Base-by-base conservation (phyloP, 1,140 invertebrate genomes). In the Pseudoatta argentina region DNA sequence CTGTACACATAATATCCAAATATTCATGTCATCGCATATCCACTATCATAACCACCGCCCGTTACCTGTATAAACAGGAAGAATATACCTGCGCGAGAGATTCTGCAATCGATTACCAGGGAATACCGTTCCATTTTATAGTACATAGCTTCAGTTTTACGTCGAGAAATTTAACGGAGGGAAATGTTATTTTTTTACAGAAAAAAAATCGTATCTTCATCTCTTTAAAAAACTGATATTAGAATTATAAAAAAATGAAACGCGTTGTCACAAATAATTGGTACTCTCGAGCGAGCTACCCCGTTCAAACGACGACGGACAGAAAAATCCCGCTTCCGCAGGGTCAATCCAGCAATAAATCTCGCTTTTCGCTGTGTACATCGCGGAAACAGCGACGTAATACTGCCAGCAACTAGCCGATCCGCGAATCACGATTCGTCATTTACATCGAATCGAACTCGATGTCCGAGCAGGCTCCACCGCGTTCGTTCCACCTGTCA, bases 1-100 rank as follows among this genome's bases (percentile, higher is more conserved):
- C 78, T 81, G 78, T 71, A 81, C 53, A 81, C 51, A 81, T 51
- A 66, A 53, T 81, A 57, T 71, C 66, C 78, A 81, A 81, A 81
- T 81, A 81, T 71, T 67, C 78, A 24, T 81, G 78, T 71, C 66
- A 81, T 81, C 78, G 27, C 53, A 44, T 81, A 59, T 79, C 18
- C 21, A 81, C 48, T 39, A 39, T 27, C 48, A 21, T 81, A 71
- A 71, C 64, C 53, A 27, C 51, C 51, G 8, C 8, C 30, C 66
- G 51, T 27, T 14, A 48, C 16, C 53, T 71, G 21, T 44, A n/a
- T 48, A 81, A 81, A 81, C 66, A 81, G 21, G 21, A 44, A 59
- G 79, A 61, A 75, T 63, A 24, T 39, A 83, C 55, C 27, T 63
- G 44, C 14, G 24, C 67, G 55, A 48, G 39, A 57, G 67, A 51